A percentile compares a stretch with the other conserved stretches of the same genome.
Evolutionary conservation across 2,797 vertebrate genomes (phyloP).

Genomic region (Clarias platycephalus): DNA sequence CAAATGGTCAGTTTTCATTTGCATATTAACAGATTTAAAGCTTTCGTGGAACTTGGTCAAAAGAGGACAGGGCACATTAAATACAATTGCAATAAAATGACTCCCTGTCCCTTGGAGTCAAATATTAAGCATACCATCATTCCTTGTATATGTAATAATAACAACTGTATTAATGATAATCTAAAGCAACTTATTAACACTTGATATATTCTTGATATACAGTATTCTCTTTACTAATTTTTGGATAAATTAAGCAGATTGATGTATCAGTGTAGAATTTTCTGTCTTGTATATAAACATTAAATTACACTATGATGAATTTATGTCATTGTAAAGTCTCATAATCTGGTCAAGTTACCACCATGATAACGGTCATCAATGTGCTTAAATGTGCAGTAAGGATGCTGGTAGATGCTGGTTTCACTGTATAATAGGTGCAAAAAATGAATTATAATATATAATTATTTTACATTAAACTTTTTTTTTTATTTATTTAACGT

Average conservation of each 20-base stretch:
- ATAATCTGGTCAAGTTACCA: not conserved
- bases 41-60: not conserved
- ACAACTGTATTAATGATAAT: slow-evolving; percentile 3
- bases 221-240: not conserved
- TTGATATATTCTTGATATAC: not conserved
- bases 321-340: not conserved
- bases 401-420: slow-evolving; percentile 22
- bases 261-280: slow-evolving; percentile 1
- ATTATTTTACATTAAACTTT: not conserved
- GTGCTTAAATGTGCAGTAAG: not conserved
- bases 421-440: not conserved
- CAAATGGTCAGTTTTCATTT: not conserved
- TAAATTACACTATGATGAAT: slow-evolving; percentile 21
- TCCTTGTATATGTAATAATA: slow-evolving; percentile 12
- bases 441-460: too few relatives aligned
- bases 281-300: slow-evolving; percentile 16
- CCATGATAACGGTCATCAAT: slow-evolving; percentile 3
- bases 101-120: not conserved
- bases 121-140: not conserved
- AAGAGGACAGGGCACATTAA: not conserved
- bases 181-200: not conserved
- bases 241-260: not conserved
- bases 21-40: not conserved
- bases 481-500: too few relatives aligned
- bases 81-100: not conserved